Base-by-base conservation (phyloP, 2,797 vertebrate genomes). In the Enteromius radiatus region DNA sequence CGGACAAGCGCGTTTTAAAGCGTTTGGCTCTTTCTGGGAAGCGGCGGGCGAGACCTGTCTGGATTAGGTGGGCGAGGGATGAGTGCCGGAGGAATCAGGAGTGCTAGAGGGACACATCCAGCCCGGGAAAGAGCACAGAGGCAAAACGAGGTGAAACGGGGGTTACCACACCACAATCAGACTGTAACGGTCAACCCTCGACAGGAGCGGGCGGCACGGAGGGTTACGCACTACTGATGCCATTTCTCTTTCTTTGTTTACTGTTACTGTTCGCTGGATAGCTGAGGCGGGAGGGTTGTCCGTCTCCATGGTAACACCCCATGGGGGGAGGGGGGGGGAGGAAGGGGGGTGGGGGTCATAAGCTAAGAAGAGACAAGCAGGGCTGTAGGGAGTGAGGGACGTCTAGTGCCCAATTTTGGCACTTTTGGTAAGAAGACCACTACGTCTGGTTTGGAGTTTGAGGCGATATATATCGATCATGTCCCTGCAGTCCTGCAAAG, bases 301-400 rank as follows among this genome's bases (percentile, higher is more conserved):
- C 96, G 96, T 99, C 96, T 98, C 97, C 97, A 98, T 98, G 97
- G 97, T 93, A 92, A 93, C 92, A 91, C 91, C 94, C 97, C 96
- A 97, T 98, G 97, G 97, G 96, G 90, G 90, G 88, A 90, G 85
- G 89, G 94, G 84, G 94, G 90, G 89, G 90, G 87, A 79, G 83
- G 61, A 88, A 78, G 85, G 88, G 36, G 36, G 31, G 33, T 2
- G 33, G 38, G 8, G 8, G 26, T 63, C 43, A 45, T 64, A 15
- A n/a, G 93, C 93, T 90, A 91, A 73, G 78, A 89, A 90, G 89
- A 89, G 86, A 86, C 86, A 78, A 85, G 91, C 94, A 94, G 93
- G 94, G 93, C 94, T 95, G 94, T 93, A 94, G 90, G 89, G 92
- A 94, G 90, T 90, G 75, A 89, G 77, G 71, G 82, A 81, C 82